These are phyloP conservation scores for Xylocampa areola DNA, from an alignment of 2,888 invertebrate genomes.

Conservation along the genomic window DNA sequence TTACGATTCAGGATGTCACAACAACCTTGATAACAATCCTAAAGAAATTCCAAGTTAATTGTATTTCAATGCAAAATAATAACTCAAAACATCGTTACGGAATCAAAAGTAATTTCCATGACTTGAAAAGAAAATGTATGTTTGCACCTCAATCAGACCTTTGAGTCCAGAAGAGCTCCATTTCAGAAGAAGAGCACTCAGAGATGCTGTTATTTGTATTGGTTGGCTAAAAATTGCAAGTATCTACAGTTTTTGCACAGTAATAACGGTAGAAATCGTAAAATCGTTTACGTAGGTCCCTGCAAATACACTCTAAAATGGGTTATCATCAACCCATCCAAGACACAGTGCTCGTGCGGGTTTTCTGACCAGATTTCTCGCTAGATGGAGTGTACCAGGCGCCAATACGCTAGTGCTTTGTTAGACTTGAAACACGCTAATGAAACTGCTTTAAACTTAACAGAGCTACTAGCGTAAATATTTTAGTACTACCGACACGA, in stretches of 20 bases:
- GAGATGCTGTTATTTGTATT: slow-evolving; percentile 71
- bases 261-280: no score
- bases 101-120: slow-evolving; percentile 1
- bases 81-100: background rate
- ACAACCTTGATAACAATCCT: slow-evolving; percentile 20
- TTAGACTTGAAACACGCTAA: no score
- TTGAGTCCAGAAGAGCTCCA: slow-evolving; percentile 54
- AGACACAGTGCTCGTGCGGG: no score
- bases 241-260: slow-evolving; percentile 37
- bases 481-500: no score
- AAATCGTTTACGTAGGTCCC: no score
- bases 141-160: slow-evolving; percentile 52
- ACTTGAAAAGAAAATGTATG: slow-evolving; percentile 40
- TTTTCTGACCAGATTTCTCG: no score
- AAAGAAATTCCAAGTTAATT: slow-evolving; percentile 29
- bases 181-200: slow-evolving; percentile 61
- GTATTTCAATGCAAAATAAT: slow-evolving; percentile 7
- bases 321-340: no score
- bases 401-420: no score
- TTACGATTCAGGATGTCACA: slow-evolving; percentile 21
- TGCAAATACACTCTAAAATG: no score
- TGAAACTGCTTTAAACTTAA: no score
- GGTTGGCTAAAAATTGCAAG: slow-evolving; percentile 76
- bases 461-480: no score
- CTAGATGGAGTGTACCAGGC: no score